Percentiles rank a stretch among this genome's conserved stretches.
Evolutionary conservation across 2,797 vertebrate genomes (phyloP).

Genomic region (Cyclopterus lumpus): DNA sequence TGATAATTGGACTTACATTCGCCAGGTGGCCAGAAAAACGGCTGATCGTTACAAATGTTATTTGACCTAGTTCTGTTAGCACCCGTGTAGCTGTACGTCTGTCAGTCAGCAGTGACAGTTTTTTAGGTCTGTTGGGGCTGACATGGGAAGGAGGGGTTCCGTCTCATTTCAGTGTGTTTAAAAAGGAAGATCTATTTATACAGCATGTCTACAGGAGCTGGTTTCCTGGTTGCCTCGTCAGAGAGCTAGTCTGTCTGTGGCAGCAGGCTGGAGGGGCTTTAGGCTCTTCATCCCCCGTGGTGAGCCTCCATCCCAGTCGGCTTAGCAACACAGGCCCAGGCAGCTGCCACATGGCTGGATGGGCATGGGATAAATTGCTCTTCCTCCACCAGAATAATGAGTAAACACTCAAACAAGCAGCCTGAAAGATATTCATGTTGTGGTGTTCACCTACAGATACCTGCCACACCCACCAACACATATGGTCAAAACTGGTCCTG

Average conservation of each 20-base stretch:
- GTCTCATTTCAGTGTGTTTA: conserved; percentile 37
- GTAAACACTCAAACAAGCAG: conserved; percentile 39
- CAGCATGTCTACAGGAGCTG: conserved; percentile 45
- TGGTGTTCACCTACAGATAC: neutral
- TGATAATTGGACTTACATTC: neutral
- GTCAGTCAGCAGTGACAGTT: conserved; percentile 29
- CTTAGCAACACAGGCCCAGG: conserved; percentile 64
- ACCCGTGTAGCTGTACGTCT: conserved; percentile 6
- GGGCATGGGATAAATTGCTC: conserved; percentile 56
- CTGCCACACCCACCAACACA: conserved; percentile 18
- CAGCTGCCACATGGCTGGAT: conserved; percentile 65
- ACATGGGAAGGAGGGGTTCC: no score
- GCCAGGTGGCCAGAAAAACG: neutral
- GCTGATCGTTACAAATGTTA: conserved; percentile 4
- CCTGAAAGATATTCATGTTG: conserved; percentile 15
- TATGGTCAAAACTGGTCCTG: neutral
- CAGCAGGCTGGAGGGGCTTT: conserved; percentile 77
- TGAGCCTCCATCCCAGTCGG: conserved; percentile 70
- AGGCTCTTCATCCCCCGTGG: conserved; percentile 73
- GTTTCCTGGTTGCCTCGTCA: conserved; percentile 61
- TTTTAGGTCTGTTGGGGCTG: conserved; percentile 31
- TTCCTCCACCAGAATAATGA: conserved; percentile 47
- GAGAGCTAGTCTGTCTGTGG: conserved; percentile 63
- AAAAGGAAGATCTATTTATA: conserved; percentile 69
- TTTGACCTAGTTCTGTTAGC: conserved; percentile 20